phyloP scores from a whole-genome alignment of 2,113 vertebrate genomes.

The Heteronetta atricapilla region DNA sequence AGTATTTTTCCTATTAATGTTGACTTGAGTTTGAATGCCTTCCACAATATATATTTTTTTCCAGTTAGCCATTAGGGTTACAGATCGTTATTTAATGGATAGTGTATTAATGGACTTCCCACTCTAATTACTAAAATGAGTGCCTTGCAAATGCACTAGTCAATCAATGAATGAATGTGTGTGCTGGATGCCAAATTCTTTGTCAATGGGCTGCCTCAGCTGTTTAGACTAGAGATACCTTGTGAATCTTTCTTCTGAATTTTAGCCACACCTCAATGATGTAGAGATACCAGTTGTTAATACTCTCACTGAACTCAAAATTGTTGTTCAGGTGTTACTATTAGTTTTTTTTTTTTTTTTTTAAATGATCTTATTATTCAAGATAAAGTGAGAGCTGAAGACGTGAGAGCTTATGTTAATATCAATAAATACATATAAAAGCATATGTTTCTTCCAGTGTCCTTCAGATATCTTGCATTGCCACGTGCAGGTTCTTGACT shows the following conservation, averaged over 20 bases:
- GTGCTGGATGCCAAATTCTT: neutral
- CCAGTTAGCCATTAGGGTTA: conserved; percentile 61
- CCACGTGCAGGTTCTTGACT: neutral
- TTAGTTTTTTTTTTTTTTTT: neutral
- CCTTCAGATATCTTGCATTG: neutral
- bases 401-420: rapidly evolving
- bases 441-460: neutral
- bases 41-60: neutral
- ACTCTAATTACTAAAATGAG: conserved; percentile 71
- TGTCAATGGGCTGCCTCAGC: conserved; percentile 10
- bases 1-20: neutral
- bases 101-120: conserved; percentile 71
- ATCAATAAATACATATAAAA: neutral
- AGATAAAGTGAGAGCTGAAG: neutral
- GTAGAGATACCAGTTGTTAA: neutral
- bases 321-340: neutral
- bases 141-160: conserved; percentile 65
- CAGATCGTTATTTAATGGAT: conserved; percentile 63
- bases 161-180: conserved; percentile 63
- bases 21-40: conserved; percentile 43
- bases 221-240: neutral
- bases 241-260: neutral
- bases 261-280: neutral
- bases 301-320: neutral
- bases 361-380: neutral